Evolutionary conservation across 2,797 vertebrate species (phyloP).

Genomic region (Fundulus diaphanus): DNA sequence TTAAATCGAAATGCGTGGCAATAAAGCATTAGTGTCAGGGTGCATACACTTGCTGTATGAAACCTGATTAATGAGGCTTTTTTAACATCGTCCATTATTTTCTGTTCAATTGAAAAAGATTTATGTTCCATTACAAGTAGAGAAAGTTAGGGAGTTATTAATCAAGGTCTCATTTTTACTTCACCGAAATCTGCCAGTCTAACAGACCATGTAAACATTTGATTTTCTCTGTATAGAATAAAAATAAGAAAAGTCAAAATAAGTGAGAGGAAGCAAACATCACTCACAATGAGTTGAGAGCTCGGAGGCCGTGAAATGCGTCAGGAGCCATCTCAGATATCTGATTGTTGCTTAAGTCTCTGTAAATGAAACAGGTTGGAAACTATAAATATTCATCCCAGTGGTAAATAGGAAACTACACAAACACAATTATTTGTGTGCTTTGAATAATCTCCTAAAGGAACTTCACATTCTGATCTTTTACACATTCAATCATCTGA

Average conservation of each 20-base stretch:
- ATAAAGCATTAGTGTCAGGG: background rate
- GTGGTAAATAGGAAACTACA: too few relatives aligned
- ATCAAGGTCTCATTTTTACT: background rate
- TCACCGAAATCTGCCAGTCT: background rate
- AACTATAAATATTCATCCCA: background rate
- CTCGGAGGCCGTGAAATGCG: conserved; percentile 85
- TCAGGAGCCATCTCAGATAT: conserved; percentile 74
- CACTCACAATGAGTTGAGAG: conserved; percentile 96
- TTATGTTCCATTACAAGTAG: too few relatives aligned
- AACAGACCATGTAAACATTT: background rate
- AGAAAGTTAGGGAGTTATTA: background rate
- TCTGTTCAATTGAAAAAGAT: too few relatives aligned
- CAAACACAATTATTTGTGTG: background rate
- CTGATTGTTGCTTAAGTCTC: conserved; percentile 98
- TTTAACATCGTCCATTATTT: background rate
- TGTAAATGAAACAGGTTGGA: conserved; percentile 54
- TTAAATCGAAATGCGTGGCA: background rate
- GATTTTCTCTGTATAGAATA: background rate
- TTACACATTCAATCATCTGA: background rate
- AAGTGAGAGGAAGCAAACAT: too few relatives aligned
- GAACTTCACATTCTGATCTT: background rate
- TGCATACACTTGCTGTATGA: too few relatives aligned
- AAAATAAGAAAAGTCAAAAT: conserved; percentile 15
- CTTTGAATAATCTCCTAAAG: background rate
- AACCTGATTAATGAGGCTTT: background rate